These are phyloP conservation scores for Lutjanus erythropterus DNA, from an alignment of 2,113 vertebrate genomes.

Conservation along the genomic window DNA sequence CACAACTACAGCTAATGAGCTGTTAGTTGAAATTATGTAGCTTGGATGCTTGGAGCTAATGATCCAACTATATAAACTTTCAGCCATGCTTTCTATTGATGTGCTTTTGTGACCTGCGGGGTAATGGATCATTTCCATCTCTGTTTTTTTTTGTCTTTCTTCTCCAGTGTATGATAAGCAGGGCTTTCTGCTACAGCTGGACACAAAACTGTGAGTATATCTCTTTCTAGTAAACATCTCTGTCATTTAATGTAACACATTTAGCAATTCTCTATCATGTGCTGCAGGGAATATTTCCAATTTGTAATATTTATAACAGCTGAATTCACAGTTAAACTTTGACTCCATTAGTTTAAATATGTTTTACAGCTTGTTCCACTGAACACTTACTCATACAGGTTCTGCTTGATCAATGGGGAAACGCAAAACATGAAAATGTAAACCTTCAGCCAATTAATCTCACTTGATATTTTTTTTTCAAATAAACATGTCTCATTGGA, in stretches of 20 bases:
- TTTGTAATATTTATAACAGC: slow-evolving; percentile 9
- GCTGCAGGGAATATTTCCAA: not conserved
- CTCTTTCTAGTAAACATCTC: not conserved
- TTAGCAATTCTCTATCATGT: not conserved
- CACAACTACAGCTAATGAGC: slow-evolving; percentile 68
- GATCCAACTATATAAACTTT: slow-evolving; percentile 4
- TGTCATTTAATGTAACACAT: slow-evolving; percentile 8
- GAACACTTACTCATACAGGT: slow-evolving; percentile 27
- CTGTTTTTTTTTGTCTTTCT: slow-evolving; percentile 49
- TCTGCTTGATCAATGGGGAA: slow-evolving; percentile 34
- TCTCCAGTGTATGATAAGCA: slow-evolving; percentile 94
- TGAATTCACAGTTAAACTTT: slow-evolving; percentile 14
- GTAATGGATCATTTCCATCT: slow-evolving; percentile 20
- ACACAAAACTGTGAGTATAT: slow-evolving; percentile 95
- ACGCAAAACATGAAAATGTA: slow-evolving; percentile 48
- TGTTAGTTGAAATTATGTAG: slow-evolving; percentile 59
- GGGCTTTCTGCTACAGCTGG: slow-evolving; percentile 95
- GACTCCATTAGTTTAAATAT: slow-evolving; percentile 30
- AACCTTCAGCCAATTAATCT: slow-evolving; percentile 57
- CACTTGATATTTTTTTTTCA: slow-evolving; percentile 42
- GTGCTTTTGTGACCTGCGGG: not conserved
- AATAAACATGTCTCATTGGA: slow-evolving; percentile 47
- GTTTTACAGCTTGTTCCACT: slow-evolving; percentile 49
- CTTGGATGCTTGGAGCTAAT: slow-evolving; percentile 34
- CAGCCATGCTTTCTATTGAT: not conserved